Conservation (phyloP, 2,888 invertebrate species). For the Baccha elongata region DNA sequence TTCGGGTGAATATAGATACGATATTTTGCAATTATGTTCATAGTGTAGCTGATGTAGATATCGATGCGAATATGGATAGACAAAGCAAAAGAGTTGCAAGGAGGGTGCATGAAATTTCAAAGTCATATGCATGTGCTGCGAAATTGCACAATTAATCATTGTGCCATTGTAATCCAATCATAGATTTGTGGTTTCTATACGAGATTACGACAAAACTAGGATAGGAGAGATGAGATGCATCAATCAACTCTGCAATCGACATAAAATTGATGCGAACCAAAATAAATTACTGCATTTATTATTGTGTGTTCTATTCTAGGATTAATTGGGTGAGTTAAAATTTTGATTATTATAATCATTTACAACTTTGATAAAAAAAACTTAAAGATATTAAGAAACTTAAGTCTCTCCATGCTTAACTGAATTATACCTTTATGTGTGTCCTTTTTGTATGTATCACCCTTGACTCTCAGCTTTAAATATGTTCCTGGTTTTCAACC, state of each 20-base stretch:
- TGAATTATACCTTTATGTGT: too few relatives aligned
- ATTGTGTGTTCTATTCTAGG: too few relatives aligned
- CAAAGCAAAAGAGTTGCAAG: neutral
- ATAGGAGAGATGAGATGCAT: slow-evolving; percentile 37
- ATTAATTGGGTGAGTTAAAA: too few relatives aligned
- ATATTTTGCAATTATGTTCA: slow-evolving; percentile 33
- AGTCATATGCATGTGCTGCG: slow-evolving; percentile 55
- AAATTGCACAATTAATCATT: slow-evolving; percentile 66
- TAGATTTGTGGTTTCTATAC: slow-evolving; percentile 63
- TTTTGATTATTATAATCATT: too few relatives aligned
- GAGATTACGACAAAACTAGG: slow-evolving; percentile 34
- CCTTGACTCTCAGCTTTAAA: too few relatives aligned
- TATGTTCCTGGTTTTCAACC: too few relatives aligned
- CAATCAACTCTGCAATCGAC: slow-evolving; percentile 63
- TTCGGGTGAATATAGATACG: neutral
- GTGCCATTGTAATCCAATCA: slow-evolving; percentile 69
- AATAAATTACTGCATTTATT: slow-evolving; percentile 24
- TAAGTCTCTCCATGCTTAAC: too few relatives aligned
- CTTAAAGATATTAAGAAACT: too few relatives aligned
- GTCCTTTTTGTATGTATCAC: too few relatives aligned
- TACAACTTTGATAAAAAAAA: too few relatives aligned
- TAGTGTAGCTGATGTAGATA: neutral
- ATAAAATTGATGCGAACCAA: slow-evolving; percentile 41
- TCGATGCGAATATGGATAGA: neutral
- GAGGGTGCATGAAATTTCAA: slow-evolving; percentile 16